Evolutionary conservation across 2,888 invertebrate species (phyloP).

Genomic region (Helicoverpa assulta): DNA sequence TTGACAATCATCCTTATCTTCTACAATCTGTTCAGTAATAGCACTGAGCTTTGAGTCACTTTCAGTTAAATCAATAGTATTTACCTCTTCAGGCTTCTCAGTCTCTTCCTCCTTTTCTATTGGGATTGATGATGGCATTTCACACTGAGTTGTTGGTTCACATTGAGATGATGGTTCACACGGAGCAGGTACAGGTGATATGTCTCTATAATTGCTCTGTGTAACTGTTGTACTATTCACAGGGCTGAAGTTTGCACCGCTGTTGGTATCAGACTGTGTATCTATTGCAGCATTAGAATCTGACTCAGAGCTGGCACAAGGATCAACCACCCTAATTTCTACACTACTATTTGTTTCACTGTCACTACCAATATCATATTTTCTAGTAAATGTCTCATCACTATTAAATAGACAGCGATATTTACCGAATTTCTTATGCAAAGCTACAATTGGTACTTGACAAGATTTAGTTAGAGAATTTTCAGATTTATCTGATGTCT

Average conservation of each 20-base stretch:
- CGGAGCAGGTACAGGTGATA: constrained; percentile 70
- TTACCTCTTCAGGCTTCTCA: constrained; percentile 30
- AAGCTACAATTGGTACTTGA: constrained; percentile 77
- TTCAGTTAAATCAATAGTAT: constrained; percentile 48
- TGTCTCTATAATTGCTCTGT: constrained; percentile 72
- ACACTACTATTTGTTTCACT: constrained; percentile 88
- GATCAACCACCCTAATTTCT: constrained; percentile 84
- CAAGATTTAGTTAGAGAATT: constrained; percentile 66
- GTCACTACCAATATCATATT: constrained; percentile 86
- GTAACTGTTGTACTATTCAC: constrained; percentile 67
- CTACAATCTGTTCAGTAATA: constrained; percentile 39
- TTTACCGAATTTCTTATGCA: constrained; percentile 91
- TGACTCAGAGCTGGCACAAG: constrained; percentile 87
- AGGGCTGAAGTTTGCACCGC: constrained; percentile 75
- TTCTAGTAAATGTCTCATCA: constrained; percentile 79
- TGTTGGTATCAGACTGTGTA: constrained; percentile 79
- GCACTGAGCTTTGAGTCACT: constrained; percentile 45
- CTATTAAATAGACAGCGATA: constrained; percentile 87
- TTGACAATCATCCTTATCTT: constrained; percentile 41
- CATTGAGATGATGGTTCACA: constrained; percentile 53
- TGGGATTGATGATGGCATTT: constrained; percentile 39
- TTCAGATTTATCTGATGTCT: constrained; percentile 55
- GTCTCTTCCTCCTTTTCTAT: constrained; percentile 30
- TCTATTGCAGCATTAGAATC: constrained; percentile 85
- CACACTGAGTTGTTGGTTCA: constrained; percentile 37